Percentiles rank a stretch among this genome's conserved stretches.
These are phyloP conservation scores for Streblospio benedicti DNA, from an alignment of 1,140 invertebrate genomes.

Conservation along the genomic window DNA sequence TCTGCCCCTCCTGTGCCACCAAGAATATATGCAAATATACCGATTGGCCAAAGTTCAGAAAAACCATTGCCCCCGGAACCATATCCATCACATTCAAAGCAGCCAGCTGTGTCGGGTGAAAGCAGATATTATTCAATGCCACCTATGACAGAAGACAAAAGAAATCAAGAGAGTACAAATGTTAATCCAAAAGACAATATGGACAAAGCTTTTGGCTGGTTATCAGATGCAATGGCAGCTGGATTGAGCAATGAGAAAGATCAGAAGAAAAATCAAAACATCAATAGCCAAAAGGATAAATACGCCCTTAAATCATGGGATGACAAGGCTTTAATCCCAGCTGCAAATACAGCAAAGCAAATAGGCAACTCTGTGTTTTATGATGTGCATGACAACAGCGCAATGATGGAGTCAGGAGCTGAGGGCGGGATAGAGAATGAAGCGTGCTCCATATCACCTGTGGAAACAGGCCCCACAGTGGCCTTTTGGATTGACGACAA, in stretches of 20 bases:
- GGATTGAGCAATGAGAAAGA: constrained; percentile 24
- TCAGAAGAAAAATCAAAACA: not conserved
- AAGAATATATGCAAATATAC: not conserved
- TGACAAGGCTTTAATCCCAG: not conserved
- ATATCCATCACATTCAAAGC: not conserved
- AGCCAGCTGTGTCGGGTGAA: not conserved
- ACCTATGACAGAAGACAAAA: not conserved
- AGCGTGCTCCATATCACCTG: too few species aligned
- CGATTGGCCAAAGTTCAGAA: too few species aligned
- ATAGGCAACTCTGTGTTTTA: constrained; percentile 1
- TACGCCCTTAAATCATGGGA: constrained; percentile 1
- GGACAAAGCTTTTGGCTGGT: constrained; percentile 45
- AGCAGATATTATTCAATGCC: not conserved
- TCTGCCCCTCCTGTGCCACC: not conserved
- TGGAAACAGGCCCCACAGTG: too few species aligned
- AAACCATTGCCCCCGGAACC: not conserved
- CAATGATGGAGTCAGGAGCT: too few species aligned
- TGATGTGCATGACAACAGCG: not conserved
- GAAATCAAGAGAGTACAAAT: constrained; percentile 14
- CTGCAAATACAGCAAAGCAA: not conserved
- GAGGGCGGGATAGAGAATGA: too few species aligned
- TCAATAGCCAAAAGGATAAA: not conserved
- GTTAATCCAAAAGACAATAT: constrained; percentile 6
- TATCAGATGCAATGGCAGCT: constrained; percentile 39
- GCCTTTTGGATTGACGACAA: too few species aligned